Conservation (phyloP, 2,113 vertebrate genomes). For the Pteruthius melanotis region DNA sequence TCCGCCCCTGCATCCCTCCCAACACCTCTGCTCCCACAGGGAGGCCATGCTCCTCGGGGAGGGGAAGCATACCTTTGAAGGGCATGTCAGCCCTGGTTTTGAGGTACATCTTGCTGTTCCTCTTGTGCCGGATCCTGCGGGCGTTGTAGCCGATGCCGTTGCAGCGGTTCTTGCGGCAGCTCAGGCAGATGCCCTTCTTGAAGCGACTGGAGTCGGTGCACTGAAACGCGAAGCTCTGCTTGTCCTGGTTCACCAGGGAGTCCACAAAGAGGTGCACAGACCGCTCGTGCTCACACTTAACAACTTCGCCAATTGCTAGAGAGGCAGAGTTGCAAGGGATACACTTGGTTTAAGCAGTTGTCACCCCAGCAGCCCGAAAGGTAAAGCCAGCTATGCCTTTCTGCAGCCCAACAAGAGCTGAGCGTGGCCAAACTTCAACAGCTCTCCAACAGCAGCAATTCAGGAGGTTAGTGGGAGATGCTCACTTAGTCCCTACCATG, state of each 20-base stretch:
- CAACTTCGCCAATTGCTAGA: conserved; percentile 83
- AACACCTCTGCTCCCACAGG: fast-evolving
- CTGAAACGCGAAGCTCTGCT: conserved; percentile 91
- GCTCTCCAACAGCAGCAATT: neutral
- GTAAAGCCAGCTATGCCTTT: neutral
- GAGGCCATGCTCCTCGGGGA: fast-evolving
- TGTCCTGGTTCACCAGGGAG: conserved; percentile 89
- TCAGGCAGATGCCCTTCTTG: conserved; percentile 95
- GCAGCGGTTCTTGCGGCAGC: conserved; percentile 96
- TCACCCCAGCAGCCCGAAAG: neutral
- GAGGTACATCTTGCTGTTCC: conserved; percentile 94
- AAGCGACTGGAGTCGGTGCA: conserved; percentile 88
- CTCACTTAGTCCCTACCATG: neutral
- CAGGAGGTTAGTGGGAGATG: neutral
- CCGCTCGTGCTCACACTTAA: conserved; percentile 92
- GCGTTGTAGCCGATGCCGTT: conserved; percentile 90
- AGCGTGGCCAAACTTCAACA: fast-evolving
- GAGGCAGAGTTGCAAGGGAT: neutral
- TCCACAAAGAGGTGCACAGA: conserved; percentile 93
- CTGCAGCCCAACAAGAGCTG: neutral
- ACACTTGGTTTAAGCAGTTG: neutral
- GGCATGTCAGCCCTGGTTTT: conserved; percentile 93
- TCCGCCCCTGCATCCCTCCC: neutral
- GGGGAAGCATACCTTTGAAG: conserved; percentile 81
- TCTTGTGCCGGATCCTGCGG: conserved; percentile 81